Base-by-base conservation (phyloP, 2,113 vertebrate species). In the Neolamprologus brichardi region DNA sequence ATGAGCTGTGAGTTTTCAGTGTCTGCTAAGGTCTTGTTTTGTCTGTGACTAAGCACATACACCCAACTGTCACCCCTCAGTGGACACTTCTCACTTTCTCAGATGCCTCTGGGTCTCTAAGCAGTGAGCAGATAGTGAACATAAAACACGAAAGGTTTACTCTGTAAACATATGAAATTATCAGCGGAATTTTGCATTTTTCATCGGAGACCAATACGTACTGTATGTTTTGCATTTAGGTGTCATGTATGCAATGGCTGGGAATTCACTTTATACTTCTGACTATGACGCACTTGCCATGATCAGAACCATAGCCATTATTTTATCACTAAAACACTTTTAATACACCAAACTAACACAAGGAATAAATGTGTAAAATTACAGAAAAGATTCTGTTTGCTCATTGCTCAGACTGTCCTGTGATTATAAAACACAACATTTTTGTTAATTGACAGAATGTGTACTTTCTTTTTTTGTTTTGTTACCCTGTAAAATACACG, bases 21-120 rank as follows among this genome's bases (percentile, higher is more conserved):
- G 89, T 92, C 85, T 93, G 84, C 81, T 81, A 72, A 83, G 53
- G 62, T 60, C 37, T 83, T 96, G 93, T 95, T 96, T 95, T 93
- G 94, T 94, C 93, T 95, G 87, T 20, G 87, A 54, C 84, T 64
- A 83, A 84, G 86, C 60, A 85, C 79, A 91, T 91, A 94, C 88
- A 82, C 92, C 88, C 92, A 85, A 84, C 81, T 87, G 84, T 93
- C 88, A 84, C 83, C 91, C 83, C 92, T 93, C 89, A 28, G 88
- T 77, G 87, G 93, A 91, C 90, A 56, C 67, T 84, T 89, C 39
- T 18, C 75, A 39, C 75, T 39, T 32, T 90, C 70, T 91, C 86
- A 72, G 51, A 88, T 83, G 90, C 88, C 85, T 79, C 52, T 44
- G 34, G 41, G 75, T 83, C 84, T 92, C 64, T 3, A 49, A 80